Percentiles rank a stretch among this genome's conserved stretches.
Evolutionary conservation across 2,888 invertebrate genomes (phyloP).

Genomic region (Dicyrtomina minuta): DNA sequence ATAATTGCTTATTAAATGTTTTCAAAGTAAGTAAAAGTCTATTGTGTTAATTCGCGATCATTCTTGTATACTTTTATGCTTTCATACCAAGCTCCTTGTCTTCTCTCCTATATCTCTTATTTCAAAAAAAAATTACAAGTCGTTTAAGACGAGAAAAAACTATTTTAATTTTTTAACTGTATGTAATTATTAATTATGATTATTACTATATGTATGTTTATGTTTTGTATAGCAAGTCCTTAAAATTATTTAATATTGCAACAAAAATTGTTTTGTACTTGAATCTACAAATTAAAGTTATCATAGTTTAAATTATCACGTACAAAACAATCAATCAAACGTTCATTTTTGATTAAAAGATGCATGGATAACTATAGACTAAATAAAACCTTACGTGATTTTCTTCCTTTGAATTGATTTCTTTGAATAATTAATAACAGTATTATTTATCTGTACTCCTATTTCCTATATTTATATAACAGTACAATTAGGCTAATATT

Average conservation of each 20-base stretch:
- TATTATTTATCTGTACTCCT: conserved; percentile 2
- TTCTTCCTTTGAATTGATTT: background rate
- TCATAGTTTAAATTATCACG: conserved; percentile 18
- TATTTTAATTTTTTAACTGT: background rate
- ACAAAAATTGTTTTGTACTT: conserved; percentile 26
- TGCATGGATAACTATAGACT: background rate
- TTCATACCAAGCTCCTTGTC: conserved; percentile 18
- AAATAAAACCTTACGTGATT: background rate
- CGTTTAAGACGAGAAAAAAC: conserved; percentile 16
- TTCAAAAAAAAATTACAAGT: conserved; percentile 12
- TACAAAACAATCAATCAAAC: conserved; percentile 18
- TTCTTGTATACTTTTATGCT: too few species aligned
- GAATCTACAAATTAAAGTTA: conserved; percentile 24
- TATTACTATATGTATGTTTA: too few species aligned
- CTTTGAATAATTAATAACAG: conserved; percentile 7
- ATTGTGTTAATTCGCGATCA: too few species aligned
- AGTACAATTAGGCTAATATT: background rate
- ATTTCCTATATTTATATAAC: background rate
- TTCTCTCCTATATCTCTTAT: background rate
- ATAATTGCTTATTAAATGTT: too few species aligned
- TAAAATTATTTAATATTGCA: conserved; percentile 25
- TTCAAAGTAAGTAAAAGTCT: too few species aligned
- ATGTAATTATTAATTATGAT: too few species aligned
- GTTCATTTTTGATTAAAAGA: too few species aligned
- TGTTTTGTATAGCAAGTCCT: conserved; percentile 5